These are phyloP conservation scores for Cosmia trapezina DNA, from an alignment of 2,888 invertebrate species.

Conservation along the genomic window DNA sequence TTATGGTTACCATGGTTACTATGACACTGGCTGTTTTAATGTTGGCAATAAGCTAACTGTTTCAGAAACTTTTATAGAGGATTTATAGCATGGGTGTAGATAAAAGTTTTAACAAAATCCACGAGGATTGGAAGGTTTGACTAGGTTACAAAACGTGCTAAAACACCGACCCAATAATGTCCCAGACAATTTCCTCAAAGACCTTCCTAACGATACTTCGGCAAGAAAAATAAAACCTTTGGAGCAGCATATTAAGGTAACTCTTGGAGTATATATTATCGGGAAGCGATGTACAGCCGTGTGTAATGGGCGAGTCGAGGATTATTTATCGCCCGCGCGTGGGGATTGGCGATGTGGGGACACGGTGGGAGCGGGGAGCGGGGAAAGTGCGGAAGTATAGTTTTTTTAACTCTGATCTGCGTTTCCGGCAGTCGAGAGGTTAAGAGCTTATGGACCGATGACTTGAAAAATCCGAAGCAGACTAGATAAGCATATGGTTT, in stretches of 20 bases:
- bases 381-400: not conserved
- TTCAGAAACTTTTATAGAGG: no score
- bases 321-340: constrained; percentile 85
- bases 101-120: not conserved
- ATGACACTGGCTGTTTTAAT: no score
- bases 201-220: constrained; percentile 36
- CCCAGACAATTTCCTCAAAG: constrained; percentile 22
- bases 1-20: no score
- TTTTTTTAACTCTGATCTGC: no score
- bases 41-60: no score
- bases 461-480: no score
- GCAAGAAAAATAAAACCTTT: constrained; percentile 53
- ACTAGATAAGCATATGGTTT: no score
- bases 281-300: constrained; percentile 72
- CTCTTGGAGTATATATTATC: constrained; percentile 81
- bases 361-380: constrained; percentile 34
- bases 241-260: constrained; percentile 69
- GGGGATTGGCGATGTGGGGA: constrained; percentile 67
- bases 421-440: no score
- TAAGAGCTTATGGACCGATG: no score
- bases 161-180: constrained; percentile 16
- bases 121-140: not conserved
- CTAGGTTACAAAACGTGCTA: not conserved
- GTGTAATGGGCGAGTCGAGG: constrained; percentile 79
- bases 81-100: no score